Base-by-base conservation (phyloP, 2,113 vertebrate genomes). In the Lathamus discolor region DNA sequence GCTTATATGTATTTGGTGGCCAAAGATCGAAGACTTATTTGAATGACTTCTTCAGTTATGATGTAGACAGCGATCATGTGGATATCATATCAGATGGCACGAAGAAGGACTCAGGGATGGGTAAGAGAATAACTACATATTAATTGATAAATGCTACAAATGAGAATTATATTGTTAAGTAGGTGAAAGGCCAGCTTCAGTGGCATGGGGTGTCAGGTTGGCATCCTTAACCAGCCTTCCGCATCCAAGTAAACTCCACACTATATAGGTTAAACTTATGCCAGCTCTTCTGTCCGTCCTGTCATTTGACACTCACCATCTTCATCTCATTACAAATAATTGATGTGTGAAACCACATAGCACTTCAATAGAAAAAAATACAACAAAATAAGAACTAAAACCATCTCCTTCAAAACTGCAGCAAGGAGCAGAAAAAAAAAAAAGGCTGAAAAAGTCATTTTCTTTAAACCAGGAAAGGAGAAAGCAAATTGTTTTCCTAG, bases 81-180 rank as follows among this genome's bases (percentile, higher is more conserved):
- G 99, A 99, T 86, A 99, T 99, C 94, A 99, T 99, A 95, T 99
- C 99, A 28, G 99, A 99, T 31, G 99, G 99, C 95, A 99, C 99
- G 2, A 99, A 99, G 97, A 99, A 99, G 91, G 99, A 99, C 98
- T 99, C 99, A 23, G 99, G 99, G 74, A 99, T 99, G 99, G 99
- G 99, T 99, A 98, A 98, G 98, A 77, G 13, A 37, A 81, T 79
- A 68, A 57, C 44, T 57, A 2, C 28, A 16, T 83, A 18, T 43
- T 74, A 6, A 78, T 52, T 90, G 51, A 22, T 93, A 2, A 0
- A 41, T 49, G 14, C 17, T 63, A 11, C 25, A 57, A 13, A 35
- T 28, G 64, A 77, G 51, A 91, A 64, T 28, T 17, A 7, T 0
- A 8, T 11, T 19, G 44, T 31, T 13, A 44, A 72, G n/a, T 20